Conservation (phyloP, 2,888 invertebrate species). For the Eulithis testata region DNA sequence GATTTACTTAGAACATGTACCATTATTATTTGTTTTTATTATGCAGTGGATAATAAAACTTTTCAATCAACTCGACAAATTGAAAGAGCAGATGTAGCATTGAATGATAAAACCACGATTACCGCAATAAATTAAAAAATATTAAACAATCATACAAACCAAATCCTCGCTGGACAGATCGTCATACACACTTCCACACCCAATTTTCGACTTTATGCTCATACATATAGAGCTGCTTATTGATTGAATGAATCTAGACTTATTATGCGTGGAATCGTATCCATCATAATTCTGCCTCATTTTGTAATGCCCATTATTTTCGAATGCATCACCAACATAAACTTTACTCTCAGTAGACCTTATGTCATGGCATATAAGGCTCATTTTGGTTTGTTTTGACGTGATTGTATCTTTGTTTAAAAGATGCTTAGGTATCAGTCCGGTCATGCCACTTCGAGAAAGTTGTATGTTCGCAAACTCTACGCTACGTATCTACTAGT, state of each 20-base stretch:
- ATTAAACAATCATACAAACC: slow-evolving; percentile 23
- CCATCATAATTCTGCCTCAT: slow-evolving; percentile 83
- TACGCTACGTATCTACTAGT: slow-evolving; percentile 19
- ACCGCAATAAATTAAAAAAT: slow-evolving; percentile 22
- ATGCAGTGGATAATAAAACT: not conserved
- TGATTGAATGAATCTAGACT: slow-evolving; percentile 59
- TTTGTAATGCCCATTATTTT: slow-evolving; percentile 78
- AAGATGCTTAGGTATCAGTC: slow-evolving; percentile 56
- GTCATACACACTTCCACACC: slow-evolving; percentile 9
- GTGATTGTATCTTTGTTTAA: slow-evolving; percentile 47
- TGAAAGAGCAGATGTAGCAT: slow-evolving; percentile 1
- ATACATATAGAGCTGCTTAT: slow-evolving; percentile 12
- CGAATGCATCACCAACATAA: slow-evolving; percentile 60
- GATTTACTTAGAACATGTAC: too few relatives aligned
- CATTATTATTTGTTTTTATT: too few relatives aligned
- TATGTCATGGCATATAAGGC: slow-evolving; percentile 48
- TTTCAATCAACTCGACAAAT: not conserved
- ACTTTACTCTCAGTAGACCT: slow-evolving; percentile 41
- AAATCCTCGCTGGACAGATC: slow-evolving; percentile 17
- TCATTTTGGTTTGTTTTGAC: slow-evolving; percentile 44
- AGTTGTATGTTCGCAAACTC: slow-evolving; percentile 23
- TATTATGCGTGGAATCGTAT: slow-evolving; percentile 81
- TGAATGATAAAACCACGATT: not conserved
- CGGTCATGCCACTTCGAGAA: slow-evolving; percentile 63
- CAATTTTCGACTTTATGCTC: slow-evolving; percentile 7